Evolutionary conservation across 2,113 vertebrate species (phyloP).

Genomic region (Gymnocephalus cernua): DNA sequence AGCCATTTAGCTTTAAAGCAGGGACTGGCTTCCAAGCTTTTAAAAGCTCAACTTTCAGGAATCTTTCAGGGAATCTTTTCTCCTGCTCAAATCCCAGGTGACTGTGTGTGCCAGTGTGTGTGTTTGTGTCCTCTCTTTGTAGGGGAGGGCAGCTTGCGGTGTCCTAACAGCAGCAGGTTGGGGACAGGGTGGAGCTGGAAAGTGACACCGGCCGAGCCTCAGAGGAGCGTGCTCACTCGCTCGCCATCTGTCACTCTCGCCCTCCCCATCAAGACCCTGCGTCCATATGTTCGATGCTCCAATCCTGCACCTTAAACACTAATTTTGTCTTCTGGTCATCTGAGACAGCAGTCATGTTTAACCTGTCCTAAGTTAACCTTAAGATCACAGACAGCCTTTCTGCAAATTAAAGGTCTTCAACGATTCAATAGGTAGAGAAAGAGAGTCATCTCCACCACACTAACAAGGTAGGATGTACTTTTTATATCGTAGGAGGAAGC

Average conservation of each 20-base stretch:
- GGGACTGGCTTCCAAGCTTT: slow-evolving; percentile 77
- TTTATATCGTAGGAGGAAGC: neutral
- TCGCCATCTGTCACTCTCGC: slow-evolving; percentile 80
- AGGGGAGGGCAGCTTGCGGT: slow-evolving; percentile 67
- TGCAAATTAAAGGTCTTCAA: neutral
- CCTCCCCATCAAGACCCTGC: slow-evolving; percentile 23
- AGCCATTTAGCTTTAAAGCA: slow-evolving; percentile 78
- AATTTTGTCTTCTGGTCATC: slow-evolving; percentile 55
- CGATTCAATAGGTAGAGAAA: neutral
- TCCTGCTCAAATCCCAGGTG: slow-evolving; percentile 76
- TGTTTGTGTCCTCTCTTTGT: slow-evolving; percentile 68
- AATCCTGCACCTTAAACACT: slow-evolving; percentile 38
- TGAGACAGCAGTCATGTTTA: slow-evolving; percentile 26
- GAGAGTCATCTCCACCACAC: neutral
- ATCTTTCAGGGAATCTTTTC: slow-evolving; percentile 84
- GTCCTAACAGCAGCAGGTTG: slow-evolving; percentile 76
- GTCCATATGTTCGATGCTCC: neutral
- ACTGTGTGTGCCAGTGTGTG: slow-evolving; percentile 57
- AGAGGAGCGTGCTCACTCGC: slow-evolving; percentile 75
- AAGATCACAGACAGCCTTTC: neutral
- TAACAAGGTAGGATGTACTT: neutral
- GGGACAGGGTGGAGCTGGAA: slow-evolving; percentile 82
- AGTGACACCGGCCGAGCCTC: slow-evolving; percentile 77
- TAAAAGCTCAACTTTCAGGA: slow-evolving; percentile 87
- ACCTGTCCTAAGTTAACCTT: neutral